Conservation (phyloP, 30 jellyfish, hydroid and myxozoan genomes). For the Pelagia noctiluca region DNA sequence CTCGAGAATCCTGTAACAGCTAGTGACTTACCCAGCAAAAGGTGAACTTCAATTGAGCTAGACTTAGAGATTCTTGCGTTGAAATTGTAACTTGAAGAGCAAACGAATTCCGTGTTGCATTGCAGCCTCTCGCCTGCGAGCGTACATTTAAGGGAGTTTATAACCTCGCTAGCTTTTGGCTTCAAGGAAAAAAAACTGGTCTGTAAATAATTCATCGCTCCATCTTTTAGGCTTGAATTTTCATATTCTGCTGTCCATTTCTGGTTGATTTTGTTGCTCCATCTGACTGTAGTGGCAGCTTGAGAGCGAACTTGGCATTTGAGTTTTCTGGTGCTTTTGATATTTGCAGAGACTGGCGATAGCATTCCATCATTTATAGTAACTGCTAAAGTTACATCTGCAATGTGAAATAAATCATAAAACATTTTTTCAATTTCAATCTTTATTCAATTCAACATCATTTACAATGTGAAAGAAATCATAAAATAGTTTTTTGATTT, state of each 20-base stretch:
- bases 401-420: not conserved
- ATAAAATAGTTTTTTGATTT: not conserved
- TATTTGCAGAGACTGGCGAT: conserved; percentile 5
- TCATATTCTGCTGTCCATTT: conserved; percentile 7
- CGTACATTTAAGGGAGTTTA: conserved; percentile 16
- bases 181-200: not conserved
- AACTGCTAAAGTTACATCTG: conserved; percentile 20
- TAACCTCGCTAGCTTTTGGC: conserved; percentile 46
- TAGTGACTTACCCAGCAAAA: conserved; percentile 31
- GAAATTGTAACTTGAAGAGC: conserved; percentile 23
- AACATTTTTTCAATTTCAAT: not conserved
- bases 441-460: not conserved
- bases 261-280: conserved; percentile 11
- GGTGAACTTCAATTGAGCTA: conserved; percentile 1
- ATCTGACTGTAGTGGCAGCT: conserved; percentile 1
- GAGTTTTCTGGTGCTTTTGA: not conserved
- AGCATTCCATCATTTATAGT: conserved; percentile 1
- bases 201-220: not conserved
- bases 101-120: conserved; percentile 25
- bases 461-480: not conserved
- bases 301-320: conserved; percentile 20
- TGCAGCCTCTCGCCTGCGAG: not conserved
- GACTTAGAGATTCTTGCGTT: conserved; percentile 9
- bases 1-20: not conserved
- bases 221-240: not conserved